These are phyloP conservation scores for Sparus aurata DNA, from an alignment of 2,797 vertebrate species.

Conservation along the genomic window DNA sequence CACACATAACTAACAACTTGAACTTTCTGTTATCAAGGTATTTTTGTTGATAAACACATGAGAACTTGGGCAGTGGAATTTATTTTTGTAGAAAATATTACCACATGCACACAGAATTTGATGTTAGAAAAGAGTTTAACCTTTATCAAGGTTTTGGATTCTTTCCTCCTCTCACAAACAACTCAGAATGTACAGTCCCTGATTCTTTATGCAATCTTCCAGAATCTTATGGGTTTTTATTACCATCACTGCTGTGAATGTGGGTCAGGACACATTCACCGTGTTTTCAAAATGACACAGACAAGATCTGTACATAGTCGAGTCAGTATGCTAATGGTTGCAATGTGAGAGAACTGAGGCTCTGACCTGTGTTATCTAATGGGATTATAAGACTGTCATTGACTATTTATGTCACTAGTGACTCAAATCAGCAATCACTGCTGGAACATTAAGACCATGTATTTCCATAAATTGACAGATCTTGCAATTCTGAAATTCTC, in stretches of 20 bases:
- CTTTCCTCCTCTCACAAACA: not conserved
- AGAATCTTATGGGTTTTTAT: not conserved
- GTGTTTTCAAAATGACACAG: slow-evolving; percentile 28
- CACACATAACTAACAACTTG: not conserved
- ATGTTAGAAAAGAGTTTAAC: slow-evolving; percentile 32
- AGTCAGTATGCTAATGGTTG: slow-evolving; percentile 30
- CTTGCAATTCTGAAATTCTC: slow-evolving; percentile 21
- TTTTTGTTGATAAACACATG: slow-evolving; percentile 4
- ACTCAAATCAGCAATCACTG: slow-evolving; percentile 13
- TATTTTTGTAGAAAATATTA: slow-evolving; percentile 16
- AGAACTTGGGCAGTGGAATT: not conserved
- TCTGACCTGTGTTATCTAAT: slow-evolving; percentile 43
- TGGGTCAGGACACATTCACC: slow-evolving; percentile 23
- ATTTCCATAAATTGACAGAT: slow-evolving; percentile 16
- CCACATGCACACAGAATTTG: not conserved
- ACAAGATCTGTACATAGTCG: slow-evolving; percentile 14
- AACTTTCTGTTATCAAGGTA: slow-evolving; percentile 7
- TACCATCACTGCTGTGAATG: slow-evolving; percentile 9
- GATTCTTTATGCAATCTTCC: slow-evolving; percentile 1
- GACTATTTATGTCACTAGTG: slow-evolving; percentile 30
- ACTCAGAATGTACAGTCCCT: not conserved
- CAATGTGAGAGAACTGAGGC: slow-evolving; percentile 14
- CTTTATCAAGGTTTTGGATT: not conserved
- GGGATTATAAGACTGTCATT: slow-evolving; percentile 23
- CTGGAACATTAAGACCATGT: slow-evolving; percentile 17